phyloP scores from a whole-genome alignment of 2,797 vertebrate species.

The Eremophila alpestris region DNA sequence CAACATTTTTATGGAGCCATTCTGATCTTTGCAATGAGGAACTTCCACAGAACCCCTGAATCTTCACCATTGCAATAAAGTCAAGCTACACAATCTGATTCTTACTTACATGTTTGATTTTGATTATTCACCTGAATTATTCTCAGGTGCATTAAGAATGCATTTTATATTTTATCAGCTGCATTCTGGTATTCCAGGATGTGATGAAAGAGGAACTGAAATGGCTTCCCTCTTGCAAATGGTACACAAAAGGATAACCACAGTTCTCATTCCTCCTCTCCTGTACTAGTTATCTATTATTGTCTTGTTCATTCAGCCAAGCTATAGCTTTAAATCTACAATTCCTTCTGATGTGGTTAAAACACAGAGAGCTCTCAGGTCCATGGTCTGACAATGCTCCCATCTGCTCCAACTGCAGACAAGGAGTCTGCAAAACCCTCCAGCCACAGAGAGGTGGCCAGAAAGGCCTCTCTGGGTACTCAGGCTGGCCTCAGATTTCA shows the following conservation, averaged over 20 bases:
- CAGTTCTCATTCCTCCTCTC: not conserved
- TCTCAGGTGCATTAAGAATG: not conserved
- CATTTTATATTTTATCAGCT: not conserved
- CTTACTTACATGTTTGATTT: not conserved
- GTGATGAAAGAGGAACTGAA: not conserved
- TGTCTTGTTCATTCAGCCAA: not conserved
- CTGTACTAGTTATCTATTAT: not conserved
- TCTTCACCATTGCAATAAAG: not conserved
- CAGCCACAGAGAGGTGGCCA: not conserved
- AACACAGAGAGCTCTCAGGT: accelerated
- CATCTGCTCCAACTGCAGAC: not conserved
- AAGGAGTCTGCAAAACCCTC: not conserved
- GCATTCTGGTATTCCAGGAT: not conserved
- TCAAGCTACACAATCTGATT: not conserved
- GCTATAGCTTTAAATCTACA: not conserved
- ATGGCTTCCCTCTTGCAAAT: not conserved
- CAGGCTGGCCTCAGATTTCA: not conserved
- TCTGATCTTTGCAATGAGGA: not conserved
- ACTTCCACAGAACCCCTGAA: not conserved
- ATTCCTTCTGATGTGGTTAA: not conserved
- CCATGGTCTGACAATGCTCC: not conserved
- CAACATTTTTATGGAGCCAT: not conserved
- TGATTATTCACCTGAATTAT: not conserved
- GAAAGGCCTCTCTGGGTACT: too few species aligned
- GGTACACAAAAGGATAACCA: not conserved